Conservation (phyloP, 2,797 vertebrate genomes). For the Limnodromus scolopaceus region DNA sequence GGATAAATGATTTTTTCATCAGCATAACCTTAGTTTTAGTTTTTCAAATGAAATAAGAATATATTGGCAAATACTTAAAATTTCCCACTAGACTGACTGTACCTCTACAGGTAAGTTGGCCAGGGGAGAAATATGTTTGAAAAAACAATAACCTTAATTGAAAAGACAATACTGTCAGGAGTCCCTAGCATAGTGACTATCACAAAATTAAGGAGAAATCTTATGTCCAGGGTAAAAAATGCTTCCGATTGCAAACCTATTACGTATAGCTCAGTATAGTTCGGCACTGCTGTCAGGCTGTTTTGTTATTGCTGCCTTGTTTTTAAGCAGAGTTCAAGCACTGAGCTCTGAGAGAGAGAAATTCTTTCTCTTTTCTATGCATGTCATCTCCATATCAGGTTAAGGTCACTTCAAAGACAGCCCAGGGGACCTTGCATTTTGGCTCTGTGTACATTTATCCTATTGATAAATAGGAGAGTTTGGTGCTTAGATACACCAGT, state of each 20-base stretch:
- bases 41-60: not conserved
- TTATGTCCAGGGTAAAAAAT: slow-evolving; percentile 20
- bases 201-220: not conserved
- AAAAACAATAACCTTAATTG: not conserved
- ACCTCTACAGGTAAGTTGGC: not conserved
- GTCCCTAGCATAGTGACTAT: not conserved
- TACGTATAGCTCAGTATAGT: slow-evolving; percentile 7
- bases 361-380: slow-evolving; percentile 17
- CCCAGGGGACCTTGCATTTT: not conserved
- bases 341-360: slow-evolving; percentile 32
- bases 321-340: not conserved
- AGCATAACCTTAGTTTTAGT: not conserved
- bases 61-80: not conserved
- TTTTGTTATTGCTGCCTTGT: not conserved
- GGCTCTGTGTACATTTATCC: not conserved
- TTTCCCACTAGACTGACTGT: not conserved
- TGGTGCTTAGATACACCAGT: not conserved
- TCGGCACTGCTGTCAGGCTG: slow-evolving; percentile 32
- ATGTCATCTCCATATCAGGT: not conserved
- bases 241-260: slow-evolving; percentile 29
- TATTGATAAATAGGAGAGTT: slow-evolving; percentile 6
- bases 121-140: not conserved
- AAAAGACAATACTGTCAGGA: not conserved
- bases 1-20: not conserved
- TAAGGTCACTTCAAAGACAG: slow-evolving; percentile 32